Evolutionary conservation across 1,140 invertebrate genomes (phyloP).

Genomic region (Leptopilina clavipes): DNA sequence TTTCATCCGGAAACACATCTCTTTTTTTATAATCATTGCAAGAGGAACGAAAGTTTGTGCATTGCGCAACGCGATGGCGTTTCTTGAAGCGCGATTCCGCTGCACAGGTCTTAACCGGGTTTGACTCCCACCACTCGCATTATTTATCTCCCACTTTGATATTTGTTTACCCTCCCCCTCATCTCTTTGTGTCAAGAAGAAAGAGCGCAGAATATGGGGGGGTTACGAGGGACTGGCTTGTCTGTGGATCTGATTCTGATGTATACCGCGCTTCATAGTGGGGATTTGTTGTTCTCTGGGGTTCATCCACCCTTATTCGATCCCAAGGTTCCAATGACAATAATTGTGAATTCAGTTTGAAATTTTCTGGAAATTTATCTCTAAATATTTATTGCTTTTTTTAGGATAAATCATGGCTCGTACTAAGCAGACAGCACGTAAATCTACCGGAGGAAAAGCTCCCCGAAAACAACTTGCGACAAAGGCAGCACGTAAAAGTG

Average conservation of each 20-base stretch:
- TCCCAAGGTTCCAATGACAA: neutral
- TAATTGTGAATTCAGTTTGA: neutral
- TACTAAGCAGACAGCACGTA: slow-evolving; percentile 88
- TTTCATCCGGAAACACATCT: slow-evolving; percentile 4
- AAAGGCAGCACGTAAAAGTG: slow-evolving; percentile 77
- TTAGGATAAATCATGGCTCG: slow-evolving; percentile 79
- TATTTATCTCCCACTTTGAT: slow-evolving; percentile 7
- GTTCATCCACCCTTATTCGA: slow-evolving; percentile 11
- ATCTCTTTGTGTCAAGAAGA: neutral
- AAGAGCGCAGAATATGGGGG: neutral
- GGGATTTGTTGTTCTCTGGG: slow-evolving; percentile 28
- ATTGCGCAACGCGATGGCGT: slow-evolving; percentile 68
- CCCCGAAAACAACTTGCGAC: slow-evolving; percentile 83
- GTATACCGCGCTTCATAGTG: neutral
- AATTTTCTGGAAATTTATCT: neutral
- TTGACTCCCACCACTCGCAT: slow-evolving; percentile 44
- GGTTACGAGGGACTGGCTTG: neutral
- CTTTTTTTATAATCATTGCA: slow-evolving; percentile 44
- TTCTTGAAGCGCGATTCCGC: slow-evolving; percentile 51
- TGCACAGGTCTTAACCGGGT: slow-evolving; percentile 57
- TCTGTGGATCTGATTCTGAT: neutral
- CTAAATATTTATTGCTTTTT: slow-evolving; percentile 28
- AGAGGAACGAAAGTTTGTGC: slow-evolving; percentile 63
- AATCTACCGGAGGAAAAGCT: slow-evolving; percentile 84
- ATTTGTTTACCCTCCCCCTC: neutral